phyloP scores from a whole-genome alignment of 37 sponge, comb jelly and placozoan species.

The Theonella swinhoei region DNA sequence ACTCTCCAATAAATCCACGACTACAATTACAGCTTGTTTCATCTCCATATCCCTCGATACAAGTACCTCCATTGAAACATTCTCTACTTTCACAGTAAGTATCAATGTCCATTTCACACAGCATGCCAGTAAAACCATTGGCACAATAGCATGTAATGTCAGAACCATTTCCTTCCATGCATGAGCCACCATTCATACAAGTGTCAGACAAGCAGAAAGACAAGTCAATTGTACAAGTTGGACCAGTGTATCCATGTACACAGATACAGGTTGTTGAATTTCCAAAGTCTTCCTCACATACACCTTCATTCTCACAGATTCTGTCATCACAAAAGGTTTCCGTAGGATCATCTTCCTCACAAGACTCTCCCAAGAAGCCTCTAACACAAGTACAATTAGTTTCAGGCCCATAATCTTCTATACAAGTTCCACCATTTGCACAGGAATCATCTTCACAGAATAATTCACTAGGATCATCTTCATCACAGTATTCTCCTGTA shows the following conservation, averaged over 20 bases:
- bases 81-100: no score
- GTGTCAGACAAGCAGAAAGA: background rate
- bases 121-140: no score
- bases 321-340: background rate
- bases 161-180: no score
- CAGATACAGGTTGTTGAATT: no score
- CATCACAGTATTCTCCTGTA: constrained; percentile 36
- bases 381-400: constrained; percentile 43
- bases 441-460: constrained; percentile 14
- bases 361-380: constrained; percentile 31
- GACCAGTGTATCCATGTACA: constrained; percentile 19
- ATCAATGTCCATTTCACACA: no score
- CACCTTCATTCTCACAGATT: no score
- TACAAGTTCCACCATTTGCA: constrained; percentile 51
- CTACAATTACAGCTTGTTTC: no score
- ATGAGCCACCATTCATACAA: constrained; percentile 16
- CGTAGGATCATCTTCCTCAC: background rate
- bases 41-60: no score
- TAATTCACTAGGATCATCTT: background rate
- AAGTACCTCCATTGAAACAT: no score
- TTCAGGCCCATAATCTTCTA: background rate
- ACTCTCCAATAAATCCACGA: no score
- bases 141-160: no score
- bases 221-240: constrained; percentile 17
- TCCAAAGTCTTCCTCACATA: no score